These are phyloP conservation scores for Polydrusus tereticollis DNA, from an alignment of 2,888 invertebrate species.

Conservation along the genomic window DNA sequence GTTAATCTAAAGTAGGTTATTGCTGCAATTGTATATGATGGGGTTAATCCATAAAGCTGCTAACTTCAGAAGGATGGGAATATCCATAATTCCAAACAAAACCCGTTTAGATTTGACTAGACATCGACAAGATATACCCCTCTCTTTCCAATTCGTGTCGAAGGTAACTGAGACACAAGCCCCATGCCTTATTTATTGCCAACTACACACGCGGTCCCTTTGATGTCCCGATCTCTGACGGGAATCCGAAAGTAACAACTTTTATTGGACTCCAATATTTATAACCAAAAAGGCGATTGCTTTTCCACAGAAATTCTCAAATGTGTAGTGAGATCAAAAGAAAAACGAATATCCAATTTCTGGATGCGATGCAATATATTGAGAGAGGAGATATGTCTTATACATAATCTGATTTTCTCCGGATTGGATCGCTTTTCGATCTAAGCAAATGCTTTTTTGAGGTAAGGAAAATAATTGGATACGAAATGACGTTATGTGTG, in stretches of 20 bases:
- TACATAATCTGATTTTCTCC: constrained; percentile 48
- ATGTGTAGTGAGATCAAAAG: constrained; percentile 50
- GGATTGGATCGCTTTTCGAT: constrained; percentile 47
- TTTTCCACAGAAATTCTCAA: constrained; percentile 49
- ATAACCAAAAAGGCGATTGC: constrained; percentile 59
- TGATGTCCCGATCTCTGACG: constrained; percentile 62
- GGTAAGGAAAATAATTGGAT: constrained; percentile 1
- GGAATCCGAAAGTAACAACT: constrained; percentile 66
- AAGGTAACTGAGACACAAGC: constrained; percentile 23
- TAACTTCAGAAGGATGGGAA: too few relatives aligned
- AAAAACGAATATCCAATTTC: constrained; percentile 51
- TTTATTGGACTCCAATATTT: constrained; percentile 68
- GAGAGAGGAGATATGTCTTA: constrained; percentile 48
- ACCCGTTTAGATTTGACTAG: too few relatives aligned
- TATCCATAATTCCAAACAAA: too few relatives aligned
- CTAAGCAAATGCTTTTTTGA: constrained; percentile 48
- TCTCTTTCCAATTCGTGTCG: constrained; percentile 7
- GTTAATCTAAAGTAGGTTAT: too few relatives aligned
- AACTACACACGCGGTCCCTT: constrained; percentile 58
- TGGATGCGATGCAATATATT: constrained; percentile 45
- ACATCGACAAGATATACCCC: neutral
- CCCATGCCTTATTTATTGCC: constrained; percentile 60
- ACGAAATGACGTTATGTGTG: neutral
- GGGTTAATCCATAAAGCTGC: too few relatives aligned
- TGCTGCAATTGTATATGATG: too few relatives aligned